Evolutionary conservation across 2,113 vertebrate genomes (phyloP), one percentile per base, ranked within the genome.

Genomic region (Microcebus ravelobensis): DNA sequence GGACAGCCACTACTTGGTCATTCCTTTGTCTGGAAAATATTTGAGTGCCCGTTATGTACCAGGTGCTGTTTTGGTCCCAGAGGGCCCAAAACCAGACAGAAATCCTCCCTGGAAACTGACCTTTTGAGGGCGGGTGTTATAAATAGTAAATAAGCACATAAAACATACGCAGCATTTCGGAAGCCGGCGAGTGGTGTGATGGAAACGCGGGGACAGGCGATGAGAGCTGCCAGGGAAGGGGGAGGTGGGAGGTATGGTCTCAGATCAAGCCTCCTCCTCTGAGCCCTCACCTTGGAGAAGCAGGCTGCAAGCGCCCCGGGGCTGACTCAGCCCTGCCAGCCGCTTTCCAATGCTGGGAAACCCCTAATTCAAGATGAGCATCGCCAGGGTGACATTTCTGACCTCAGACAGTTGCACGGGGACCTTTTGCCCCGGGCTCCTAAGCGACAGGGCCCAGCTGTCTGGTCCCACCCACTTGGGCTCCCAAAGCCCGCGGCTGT

Each of bases 71-170:
- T n/a, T 21, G 23, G 90, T 70, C 23, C 27, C 21, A 5, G 11
- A 79, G 12, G 34, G 15, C 48, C 25, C n/a, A 68, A 61, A 29
- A 36, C n/a, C 14, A 61, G 29, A 48, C 34, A 12, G 4, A 45
- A 61, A 1, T 12, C 31, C 21, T 63, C 50, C 39, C 42, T 42
- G 39, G 67, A 67, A 70, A 57, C 59, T 27, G 34, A 59, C 20
- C 1, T 20, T 25, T 55, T 31, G 3, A 39, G 3, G 14, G 27
- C 0, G 9, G 48, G 5, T 63, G 6, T 5, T 81, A 63, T 1
- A 11, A 48, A 8, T 50, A 1, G 15, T 18, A 52, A 48, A 21
- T 2, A 2, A 48, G 14, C 50, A 17, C 2, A 0, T 14, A 1
- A 29, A 52, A 25, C 0, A 20, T 0, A 8, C 39, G 10, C 34